Base-by-base conservation (phyloP, 2,797 vertebrate genomes). In the Chromobotia macracanthus region DNA sequence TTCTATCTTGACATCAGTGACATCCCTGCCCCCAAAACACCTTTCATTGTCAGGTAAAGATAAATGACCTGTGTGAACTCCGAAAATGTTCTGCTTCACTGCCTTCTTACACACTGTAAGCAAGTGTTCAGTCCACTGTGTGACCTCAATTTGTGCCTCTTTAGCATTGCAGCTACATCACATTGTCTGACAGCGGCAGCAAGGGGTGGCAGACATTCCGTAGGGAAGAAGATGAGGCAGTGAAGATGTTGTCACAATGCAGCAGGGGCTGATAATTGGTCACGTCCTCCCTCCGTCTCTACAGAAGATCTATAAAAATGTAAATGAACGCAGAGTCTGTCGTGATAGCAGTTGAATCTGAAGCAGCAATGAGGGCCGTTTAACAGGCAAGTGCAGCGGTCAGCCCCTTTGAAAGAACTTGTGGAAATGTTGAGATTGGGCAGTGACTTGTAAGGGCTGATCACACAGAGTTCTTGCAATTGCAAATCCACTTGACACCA, bases 241-340 rank as follows among this genome's bases (percentile, higher is more conserved):
- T 35, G 19, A 78, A 80, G 85, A 87, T 82, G 75, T 86, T 80
- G 88, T 86, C 83, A 86, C 88, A 84, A 86, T 75, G 90, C 89
- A 85, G 88, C 88, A 71, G 77, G 88, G 87, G 86, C 84, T 90
- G 86, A 91, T 92, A 93, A 92, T 93, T 93, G 91, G 90, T 90
- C 89, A 87, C 89, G 88, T 91, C 87, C 83, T 18, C 81, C 53
- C 81, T 83, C 85, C 83, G 2, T 89, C 81, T 88, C 88, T 44
- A 83, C 88, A 21, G 84, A 84, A 87, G 84, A 87, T 87, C 91
- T 91, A 91, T 93, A 91, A 94, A 93, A 90, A 93, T 93, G 90
- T 89, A 93, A 93, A 93, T 93, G 88, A 92, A 87, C 86, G 83
- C 38, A 66, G 55, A 70, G 56, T 60, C 19, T 6, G 50, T 46